phyloP scores from a whole-genome alignment of 2,888 invertebrate species.

The Octonoba sinensis region DNA sequence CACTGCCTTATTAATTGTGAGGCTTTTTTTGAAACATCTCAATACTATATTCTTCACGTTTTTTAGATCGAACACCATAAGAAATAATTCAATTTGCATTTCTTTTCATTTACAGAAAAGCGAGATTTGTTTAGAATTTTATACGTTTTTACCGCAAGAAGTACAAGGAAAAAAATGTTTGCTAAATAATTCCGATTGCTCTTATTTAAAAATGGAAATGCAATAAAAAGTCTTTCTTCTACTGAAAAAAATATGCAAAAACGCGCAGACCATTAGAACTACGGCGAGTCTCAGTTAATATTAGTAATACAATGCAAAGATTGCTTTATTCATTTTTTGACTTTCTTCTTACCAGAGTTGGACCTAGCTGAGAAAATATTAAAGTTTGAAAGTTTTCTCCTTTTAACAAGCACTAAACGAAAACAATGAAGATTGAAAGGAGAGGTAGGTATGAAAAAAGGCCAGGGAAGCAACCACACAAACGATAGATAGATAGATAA shows the following conservation, averaged over 20 bases:
- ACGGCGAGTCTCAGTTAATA: conserved; percentile 16
- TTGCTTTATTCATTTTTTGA: conserved; percentile 35
- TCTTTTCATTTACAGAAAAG: conserved; percentile 27
- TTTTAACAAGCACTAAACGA: conserved; percentile 63
- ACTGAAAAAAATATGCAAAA: background rate
- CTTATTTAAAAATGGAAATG: conserved; percentile 22
- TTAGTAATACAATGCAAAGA: conserved; percentile 49
- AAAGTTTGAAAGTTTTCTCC: conserved; percentile 63
- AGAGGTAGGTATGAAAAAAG: conserved; percentile 35
- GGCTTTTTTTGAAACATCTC: too few species aligned
- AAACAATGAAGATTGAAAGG: conserved; percentile 58
- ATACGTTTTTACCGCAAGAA: conserved; percentile 24
- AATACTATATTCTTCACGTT: too few species aligned
- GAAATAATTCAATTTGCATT: conserved; percentile 34
- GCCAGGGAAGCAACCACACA: conserved; percentile 41
- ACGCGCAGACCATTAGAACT: conserved; percentile 29
- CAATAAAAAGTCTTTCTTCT: background rate
- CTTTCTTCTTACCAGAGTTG: conserved; percentile 11
- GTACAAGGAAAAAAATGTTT: conserved; percentile 28
- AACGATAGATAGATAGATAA: conserved; percentile 60
- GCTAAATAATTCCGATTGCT: conserved; percentile 42
- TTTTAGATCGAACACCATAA: background rate
- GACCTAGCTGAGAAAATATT: conserved; percentile 61
- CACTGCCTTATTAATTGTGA: too few species aligned
- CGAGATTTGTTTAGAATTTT: conserved; percentile 38